phyloP scores from a whole-genome alignment of 2,888 invertebrate species.

The Perdita meconis region DNA sequence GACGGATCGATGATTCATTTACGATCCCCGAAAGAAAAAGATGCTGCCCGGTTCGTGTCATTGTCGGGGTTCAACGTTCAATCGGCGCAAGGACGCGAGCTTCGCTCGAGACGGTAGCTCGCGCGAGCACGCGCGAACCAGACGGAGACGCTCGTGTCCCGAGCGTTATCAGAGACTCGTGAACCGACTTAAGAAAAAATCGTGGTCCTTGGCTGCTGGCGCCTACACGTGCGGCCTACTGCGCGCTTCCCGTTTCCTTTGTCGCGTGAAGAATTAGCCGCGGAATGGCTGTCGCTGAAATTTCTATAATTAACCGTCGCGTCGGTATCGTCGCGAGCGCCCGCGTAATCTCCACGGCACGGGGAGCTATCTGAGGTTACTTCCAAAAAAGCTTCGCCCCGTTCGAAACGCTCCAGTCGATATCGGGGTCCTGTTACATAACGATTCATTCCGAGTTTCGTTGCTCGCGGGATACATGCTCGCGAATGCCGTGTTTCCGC shows the following conservation, averaged over 20 bases:
- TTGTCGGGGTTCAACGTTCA: conserved; percentile 69
- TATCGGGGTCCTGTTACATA: conserved; percentile 17
- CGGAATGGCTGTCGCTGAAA: background rate
- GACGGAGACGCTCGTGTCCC: conserved; percentile 12
- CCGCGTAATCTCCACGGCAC: conserved; percentile 31
- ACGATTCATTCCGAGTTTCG: background rate
- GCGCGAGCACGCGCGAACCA: conserved; percentile 35
- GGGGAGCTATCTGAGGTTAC: conserved; percentile 39
- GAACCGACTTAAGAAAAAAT: conserved; percentile 56
- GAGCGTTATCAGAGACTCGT: conserved; percentile 17
- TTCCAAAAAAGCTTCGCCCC: conserved; percentile 22
- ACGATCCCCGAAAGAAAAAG: conserved; percentile 48
- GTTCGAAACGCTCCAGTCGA: background rate
- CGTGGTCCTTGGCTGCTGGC: conserved; percentile 55
- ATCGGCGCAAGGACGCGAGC: conserved; percentile 64
- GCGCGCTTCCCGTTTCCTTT: conserved; percentile 37
- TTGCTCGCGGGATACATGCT: background rate
- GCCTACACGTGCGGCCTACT: conserved; percentile 43
- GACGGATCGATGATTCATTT: conserved; percentile 59
- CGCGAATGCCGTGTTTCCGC: too few species aligned
- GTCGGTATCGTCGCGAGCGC: conserved; percentile 30
- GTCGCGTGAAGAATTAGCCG: conserved; percentile 14
- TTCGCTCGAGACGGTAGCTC: conserved; percentile 7
- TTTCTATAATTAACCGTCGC: conserved; percentile 32
- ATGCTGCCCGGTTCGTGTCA: conserved; percentile 46